A percentile compares a stretch with the other conserved stretches of the same genome.
These are phyloP conservation scores for Pseudachorutes palmiensis DNA, from an alignment of 1,140 invertebrate species.

Conservation along the genomic window DNA sequence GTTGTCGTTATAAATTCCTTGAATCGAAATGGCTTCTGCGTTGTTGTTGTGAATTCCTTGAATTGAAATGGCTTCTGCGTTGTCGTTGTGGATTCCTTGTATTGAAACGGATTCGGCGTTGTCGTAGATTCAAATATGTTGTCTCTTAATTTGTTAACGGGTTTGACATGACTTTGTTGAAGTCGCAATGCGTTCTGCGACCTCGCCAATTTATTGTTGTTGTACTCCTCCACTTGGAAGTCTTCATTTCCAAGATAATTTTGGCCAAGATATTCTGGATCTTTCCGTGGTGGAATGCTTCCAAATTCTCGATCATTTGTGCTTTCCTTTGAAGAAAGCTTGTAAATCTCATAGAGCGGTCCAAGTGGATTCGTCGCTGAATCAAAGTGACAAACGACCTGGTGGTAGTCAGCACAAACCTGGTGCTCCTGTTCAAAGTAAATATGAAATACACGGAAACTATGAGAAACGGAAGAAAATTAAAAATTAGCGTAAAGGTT, in stretches of 20 bases:
- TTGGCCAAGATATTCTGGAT: constrained; percentile 30
- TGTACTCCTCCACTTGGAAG: constrained; percentile 38
- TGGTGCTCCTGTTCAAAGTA: constrained; percentile 29
- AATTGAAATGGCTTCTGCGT: not conserved
- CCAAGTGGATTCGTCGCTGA: constrained; percentile 29
- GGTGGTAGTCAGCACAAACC: constrained; percentile 36
- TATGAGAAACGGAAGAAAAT: constrained; percentile 5
- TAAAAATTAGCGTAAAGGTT: not conserved
- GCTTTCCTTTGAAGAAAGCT: constrained; percentile 22
- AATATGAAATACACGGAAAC: not conserved
- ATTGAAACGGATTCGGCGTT: not conserved
- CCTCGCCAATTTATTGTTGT: constrained; percentile 35
- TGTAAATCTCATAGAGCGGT: constrained; percentile 35
- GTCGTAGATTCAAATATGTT: constrained; percentile 17
- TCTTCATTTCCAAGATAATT: constrained; percentile 34
- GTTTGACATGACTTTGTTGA: constrained; percentile 21
- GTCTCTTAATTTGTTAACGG: too few species aligned
- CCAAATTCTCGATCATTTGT: constrained; percentile 20
- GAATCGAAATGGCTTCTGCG: not conserved
- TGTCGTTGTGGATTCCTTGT: too few species aligned
- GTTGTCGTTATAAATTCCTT: constrained; percentile 1
- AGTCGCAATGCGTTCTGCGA: constrained; percentile 27
- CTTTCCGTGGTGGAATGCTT: constrained; percentile 9
- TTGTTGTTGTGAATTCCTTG: not conserved
- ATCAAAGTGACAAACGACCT: constrained; percentile 33